Conservation (phyloP, 2,113 vertebrate genomes). For the Hemicordylus capensis region DNA sequence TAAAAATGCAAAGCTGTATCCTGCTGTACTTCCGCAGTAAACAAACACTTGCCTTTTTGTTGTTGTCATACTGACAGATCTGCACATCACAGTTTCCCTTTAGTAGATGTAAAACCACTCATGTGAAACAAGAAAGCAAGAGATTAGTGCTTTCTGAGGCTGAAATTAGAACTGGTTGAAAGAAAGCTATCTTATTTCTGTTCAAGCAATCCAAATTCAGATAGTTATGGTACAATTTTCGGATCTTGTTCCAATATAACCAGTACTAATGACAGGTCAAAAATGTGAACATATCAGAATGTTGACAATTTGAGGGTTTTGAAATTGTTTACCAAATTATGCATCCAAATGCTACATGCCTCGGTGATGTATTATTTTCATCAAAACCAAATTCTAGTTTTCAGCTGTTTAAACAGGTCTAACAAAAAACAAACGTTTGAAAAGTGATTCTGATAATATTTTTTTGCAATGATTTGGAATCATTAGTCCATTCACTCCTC, state of each 20-base stretch:
- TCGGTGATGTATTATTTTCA: neutral
- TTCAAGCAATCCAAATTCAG: neutral
- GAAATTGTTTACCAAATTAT: neutral
- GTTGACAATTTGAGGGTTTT: neutral
- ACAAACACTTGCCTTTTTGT: neutral
- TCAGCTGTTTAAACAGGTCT: neutral
- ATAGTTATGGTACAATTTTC: neutral
- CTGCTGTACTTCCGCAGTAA: neutral
- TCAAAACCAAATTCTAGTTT: neutral
- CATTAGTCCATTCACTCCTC: too few species aligned
- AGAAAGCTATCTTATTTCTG: neutral
- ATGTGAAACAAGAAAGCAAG: neutral
- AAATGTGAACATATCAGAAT: neutral
- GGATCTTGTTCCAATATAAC: neutral
- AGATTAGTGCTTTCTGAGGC: neutral
- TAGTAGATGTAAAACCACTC: neutral
- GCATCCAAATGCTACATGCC: neutral
- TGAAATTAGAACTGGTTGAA: neutral
- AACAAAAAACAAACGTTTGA: neutral
- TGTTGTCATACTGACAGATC: slow-evolving; percentile 5
- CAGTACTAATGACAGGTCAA: neutral
- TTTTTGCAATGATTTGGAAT: neutral
- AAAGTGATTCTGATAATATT: neutral
- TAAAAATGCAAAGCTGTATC: neutral
- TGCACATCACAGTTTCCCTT: neutral